A percentile compares a stretch with the other conserved stretches of the same genome.
Conservation (phyloP, 2,797 vertebrate species). For the Acanthis flammea region DNA sequence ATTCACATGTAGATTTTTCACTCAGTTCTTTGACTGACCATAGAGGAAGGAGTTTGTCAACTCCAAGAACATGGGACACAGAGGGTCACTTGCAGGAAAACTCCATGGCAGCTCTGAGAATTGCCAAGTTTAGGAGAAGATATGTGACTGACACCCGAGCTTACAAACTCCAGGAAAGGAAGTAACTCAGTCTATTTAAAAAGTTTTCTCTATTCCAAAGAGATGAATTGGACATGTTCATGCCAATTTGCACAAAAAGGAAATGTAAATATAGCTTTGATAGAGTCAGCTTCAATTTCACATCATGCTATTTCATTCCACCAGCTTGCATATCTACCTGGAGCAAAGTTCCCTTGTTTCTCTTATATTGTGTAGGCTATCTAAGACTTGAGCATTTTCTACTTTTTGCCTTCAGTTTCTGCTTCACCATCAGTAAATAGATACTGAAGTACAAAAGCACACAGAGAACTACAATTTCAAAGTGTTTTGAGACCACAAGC, state of each 20-base stretch:
- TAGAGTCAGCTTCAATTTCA: slow-evolving; percentile 12
- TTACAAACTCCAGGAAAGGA: background rate
- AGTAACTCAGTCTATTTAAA: background rate
- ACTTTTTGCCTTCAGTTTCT: slow-evolving; percentile 19
- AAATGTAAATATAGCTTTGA: background rate
- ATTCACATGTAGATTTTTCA: background rate
- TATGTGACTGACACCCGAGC: background rate
- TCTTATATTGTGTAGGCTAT: slow-evolving; percentile 44
- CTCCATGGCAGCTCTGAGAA: background rate
- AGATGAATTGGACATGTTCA: background rate
- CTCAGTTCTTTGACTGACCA: background rate
- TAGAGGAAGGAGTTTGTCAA: background rate
- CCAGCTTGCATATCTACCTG: slow-evolving; percentile 17
- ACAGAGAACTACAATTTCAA: slow-evolving; percentile 37
- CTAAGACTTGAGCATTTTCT: slow-evolving; percentile 47
- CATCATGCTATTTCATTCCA: background rate
- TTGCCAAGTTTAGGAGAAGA: background rate
- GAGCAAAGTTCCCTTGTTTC: background rate
- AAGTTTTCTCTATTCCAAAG: background rate
- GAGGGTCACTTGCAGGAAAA: background rate
- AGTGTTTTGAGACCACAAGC: slow-evolving; percentile 28
- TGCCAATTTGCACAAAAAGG: background rate
- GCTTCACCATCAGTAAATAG: slow-evolving; percentile 53
- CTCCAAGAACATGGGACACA: background rate
- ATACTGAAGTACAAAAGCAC: slow-evolving; percentile 53